A percentile compares a stretch with the other conserved stretches of the same genome.
Conservation (phyloP, 2,888 invertebrate species). For the Lymantria monacha region DNA sequence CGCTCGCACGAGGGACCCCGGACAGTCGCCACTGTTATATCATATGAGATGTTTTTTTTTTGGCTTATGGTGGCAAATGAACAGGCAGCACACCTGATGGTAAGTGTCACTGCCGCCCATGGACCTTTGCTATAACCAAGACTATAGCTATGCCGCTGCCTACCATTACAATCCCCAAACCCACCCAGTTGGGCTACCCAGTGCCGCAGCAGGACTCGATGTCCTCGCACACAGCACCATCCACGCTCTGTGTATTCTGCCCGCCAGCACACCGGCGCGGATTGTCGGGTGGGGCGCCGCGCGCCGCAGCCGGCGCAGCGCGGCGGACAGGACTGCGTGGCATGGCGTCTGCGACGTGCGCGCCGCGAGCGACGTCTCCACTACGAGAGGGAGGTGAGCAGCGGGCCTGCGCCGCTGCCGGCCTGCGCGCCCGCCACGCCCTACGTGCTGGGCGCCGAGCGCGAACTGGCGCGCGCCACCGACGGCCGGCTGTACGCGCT, state of each 20-base stretch:
- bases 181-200: neutral
- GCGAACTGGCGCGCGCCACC: slow-evolving; percentile 39
- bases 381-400: slow-evolving; percentile 34
- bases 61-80: neutral
- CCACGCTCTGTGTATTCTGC: neutral
- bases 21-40: too few relatives aligned
- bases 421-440: neutral
- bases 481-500: slow-evolving; percentile 54
- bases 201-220: neutral
- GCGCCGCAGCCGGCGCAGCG: slow-evolving; percentile 7
- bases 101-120: too few relatives aligned
- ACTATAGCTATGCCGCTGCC: too few relatives aligned
- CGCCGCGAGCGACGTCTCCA: slow-evolving; percentile 28
- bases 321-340: slow-evolving; percentile 35
- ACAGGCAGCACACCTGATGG: too few relatives aligned
- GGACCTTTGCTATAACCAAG: too few relatives aligned
- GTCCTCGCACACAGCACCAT: neutral
- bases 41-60: neutral
- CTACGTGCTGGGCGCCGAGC: slow-evolving; percentile 25
- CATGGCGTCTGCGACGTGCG: slow-evolving; percentile 34
- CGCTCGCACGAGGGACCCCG: too few relatives aligned
- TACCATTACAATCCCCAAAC: too few relatives aligned
- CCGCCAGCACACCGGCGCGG: neutral
- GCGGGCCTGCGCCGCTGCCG: neutral
- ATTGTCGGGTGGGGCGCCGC: slow-evolving; percentile 6